Conservation (phyloP, 2,888 invertebrate genomes). For the Halictus quadricinctus region DNA sequence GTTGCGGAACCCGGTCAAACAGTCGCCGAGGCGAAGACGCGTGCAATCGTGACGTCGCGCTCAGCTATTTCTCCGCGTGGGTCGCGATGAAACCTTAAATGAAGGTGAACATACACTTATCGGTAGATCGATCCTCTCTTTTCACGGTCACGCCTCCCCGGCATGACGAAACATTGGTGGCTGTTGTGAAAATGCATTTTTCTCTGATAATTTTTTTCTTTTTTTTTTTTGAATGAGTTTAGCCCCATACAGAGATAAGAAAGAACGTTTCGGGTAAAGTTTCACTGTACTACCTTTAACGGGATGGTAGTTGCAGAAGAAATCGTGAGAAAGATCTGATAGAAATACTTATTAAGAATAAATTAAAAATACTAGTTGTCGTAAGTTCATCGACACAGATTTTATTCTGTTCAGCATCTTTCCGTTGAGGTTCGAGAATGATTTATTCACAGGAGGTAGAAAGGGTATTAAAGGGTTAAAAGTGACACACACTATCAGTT, state of each 20-base stretch:
- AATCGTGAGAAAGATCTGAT: not conserved
- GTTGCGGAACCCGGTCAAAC: conserved; percentile 4
- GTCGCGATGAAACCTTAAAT: conserved; percentile 55
- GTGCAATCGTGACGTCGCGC: conserved; percentile 13
- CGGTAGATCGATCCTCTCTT: conserved; percentile 54
- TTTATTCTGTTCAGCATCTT: not conserved
- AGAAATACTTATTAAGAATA: too few species aligned
- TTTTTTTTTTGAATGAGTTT: not conserved
- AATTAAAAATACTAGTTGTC: too few species aligned
- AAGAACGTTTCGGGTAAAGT: not conserved
- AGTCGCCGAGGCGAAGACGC: not conserved
- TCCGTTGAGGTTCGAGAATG: not conserved
- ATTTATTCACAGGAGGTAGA: not conserved
- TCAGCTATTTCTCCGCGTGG: conserved; percentile 28
- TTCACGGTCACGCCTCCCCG: conserved; percentile 58
- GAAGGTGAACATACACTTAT: conserved; percentile 50
- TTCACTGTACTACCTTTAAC: not conserved
- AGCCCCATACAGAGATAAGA: not conserved
- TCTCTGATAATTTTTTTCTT: not conserved
- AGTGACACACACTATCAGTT: not conserved
- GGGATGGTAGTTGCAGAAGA: not conserved
- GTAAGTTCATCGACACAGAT: too few species aligned
- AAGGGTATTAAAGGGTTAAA: not conserved
- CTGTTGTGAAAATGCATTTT: not conserved
- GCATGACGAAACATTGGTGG: conserved; percentile 32